Base-by-base conservation (phyloP, 2,113 vertebrate species). In the Kobus ellipsiprymnus region DNA sequence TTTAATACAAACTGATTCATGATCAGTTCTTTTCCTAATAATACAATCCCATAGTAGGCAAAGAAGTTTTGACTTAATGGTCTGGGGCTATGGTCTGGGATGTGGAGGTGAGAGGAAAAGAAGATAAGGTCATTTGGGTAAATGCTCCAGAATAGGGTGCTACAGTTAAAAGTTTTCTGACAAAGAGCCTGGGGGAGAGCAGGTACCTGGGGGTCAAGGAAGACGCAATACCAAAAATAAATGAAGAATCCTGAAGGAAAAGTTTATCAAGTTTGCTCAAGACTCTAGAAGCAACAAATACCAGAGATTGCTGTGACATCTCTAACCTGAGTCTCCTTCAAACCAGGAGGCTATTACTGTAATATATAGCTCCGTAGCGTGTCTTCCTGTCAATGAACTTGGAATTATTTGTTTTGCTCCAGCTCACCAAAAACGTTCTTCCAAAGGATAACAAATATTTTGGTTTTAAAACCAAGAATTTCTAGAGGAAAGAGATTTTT, bases 381-480 rank as follows among this genome's bases (percentile, higher is more conserved):
- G 17, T 52, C 74, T 95, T 93, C n/a, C 19, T 50, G 16, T 19
- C 62, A 78, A 29, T 40, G 83, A 97, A 87, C 29, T 12, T 81
- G 30, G 30, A 87, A 81, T 44, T 77, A 62, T 30, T 64, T 84
- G 29, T 50, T 93, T 59, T 85, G 44, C 19, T 80, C 17, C 27
- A 55, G 46, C 44, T 88, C 29, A 94, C 21, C 25, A 11, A 90
- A 60, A 64, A 46, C 9, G 44, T 82, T 95, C 78, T 80, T 95
- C 52, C 62, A 92, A 89, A 91, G 5, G 4, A 67, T 46, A 59
- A 86, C 50, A 81, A 83, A 60, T 19, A 50, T 55, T 87, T 84
- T 80, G 14, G 54, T 83, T 97, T 90, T 87, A 90, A 96, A 92
- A 91, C 17, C 46, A 91, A 48, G 46, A 84, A 74, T 57, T 93